Evolutionary conservation across 2,888 invertebrate genomes (phyloP).

Genomic region (Perizoma affinitatum): DNA sequence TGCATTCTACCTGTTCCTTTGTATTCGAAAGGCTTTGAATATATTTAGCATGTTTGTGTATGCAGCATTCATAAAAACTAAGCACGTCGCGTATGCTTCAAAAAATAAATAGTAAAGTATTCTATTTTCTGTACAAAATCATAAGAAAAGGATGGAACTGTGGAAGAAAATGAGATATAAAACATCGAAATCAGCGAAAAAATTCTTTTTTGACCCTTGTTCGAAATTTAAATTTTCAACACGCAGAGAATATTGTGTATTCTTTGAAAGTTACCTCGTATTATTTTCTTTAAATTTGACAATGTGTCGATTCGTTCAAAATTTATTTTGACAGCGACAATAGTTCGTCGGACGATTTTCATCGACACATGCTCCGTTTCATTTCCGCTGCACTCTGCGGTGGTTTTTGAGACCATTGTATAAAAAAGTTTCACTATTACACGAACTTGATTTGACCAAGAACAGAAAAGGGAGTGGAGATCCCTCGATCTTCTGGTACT

Average conservation of each 20-base stretch:
- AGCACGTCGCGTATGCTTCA: constrained; percentile 12
- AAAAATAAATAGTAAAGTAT: constrained; percentile 8
- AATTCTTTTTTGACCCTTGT: no score
- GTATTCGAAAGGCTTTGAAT: constrained; percentile 6
- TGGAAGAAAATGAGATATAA: no score
- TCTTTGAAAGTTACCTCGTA: constrained; percentile 37
- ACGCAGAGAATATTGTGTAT: no score
- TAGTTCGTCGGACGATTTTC: constrained; percentile 64
- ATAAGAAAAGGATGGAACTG: neutral
- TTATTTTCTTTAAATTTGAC: constrained; percentile 64
- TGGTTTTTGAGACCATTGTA: constrained; percentile 70
- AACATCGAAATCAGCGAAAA: no score
- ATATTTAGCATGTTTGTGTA: constrained; percentile 16
- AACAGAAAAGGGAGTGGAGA: constrained; percentile 45
- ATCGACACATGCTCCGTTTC: constrained; percentile 71
- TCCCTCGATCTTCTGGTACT: neutral
- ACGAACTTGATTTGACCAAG: constrained; percentile 77
- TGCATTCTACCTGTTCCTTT: neutral
- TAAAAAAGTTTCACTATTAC: constrained; percentile 80
- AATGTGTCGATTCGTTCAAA: constrained; percentile 56
- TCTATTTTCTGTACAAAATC: neutral
- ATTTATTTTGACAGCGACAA: constrained; percentile 54
- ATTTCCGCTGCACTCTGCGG: constrained; percentile 75
- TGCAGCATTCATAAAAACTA: constrained; percentile 17
- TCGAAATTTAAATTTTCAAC: no score